Evolutionary conservation across 2,113 vertebrate genomes (phyloP).

Genomic region (Lycocorax pyrrhopterus): DNA sequence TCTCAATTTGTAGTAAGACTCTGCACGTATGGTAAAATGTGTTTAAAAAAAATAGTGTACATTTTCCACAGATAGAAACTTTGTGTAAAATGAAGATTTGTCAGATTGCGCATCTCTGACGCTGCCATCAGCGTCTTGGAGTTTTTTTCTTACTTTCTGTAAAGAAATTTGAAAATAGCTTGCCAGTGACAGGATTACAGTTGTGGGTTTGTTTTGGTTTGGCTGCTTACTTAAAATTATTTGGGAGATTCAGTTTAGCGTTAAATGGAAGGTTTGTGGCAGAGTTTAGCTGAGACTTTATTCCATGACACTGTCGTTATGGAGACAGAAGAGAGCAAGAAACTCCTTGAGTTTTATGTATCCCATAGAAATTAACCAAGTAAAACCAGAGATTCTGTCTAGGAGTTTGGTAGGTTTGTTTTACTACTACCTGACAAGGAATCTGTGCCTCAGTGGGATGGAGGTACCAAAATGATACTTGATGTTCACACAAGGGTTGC

Average conservation of each 20-base stretch:
- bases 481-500: not conserved
- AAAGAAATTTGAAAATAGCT: not conserved
- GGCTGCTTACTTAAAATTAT: not conserved
- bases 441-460: not conserved
- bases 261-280: not conserved
- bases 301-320: not conserved
- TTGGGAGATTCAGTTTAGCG: not conserved
- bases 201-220: not conserved
- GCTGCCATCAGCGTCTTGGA: fast-evolving
- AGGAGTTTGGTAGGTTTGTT: not conserved
- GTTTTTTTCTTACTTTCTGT: not conserved
- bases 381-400: not conserved
- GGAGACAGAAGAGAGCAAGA: not conserved
- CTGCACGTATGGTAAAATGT: not conserved
- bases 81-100: not conserved
- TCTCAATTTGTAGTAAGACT: not conserved
- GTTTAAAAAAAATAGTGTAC: not conserved
- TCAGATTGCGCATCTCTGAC: not conserved
- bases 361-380: not conserved
- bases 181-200: not conserved
- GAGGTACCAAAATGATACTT: not conserved
- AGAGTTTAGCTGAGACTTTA: not conserved
- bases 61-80: not conserved
- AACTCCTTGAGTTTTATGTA: not conserved
- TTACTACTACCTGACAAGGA: not conserved